These are phyloP conservation scores for Lasioglossum villosulum DNA, from an alignment of 2,888 invertebrate species.

Conservation along the genomic window DNA sequence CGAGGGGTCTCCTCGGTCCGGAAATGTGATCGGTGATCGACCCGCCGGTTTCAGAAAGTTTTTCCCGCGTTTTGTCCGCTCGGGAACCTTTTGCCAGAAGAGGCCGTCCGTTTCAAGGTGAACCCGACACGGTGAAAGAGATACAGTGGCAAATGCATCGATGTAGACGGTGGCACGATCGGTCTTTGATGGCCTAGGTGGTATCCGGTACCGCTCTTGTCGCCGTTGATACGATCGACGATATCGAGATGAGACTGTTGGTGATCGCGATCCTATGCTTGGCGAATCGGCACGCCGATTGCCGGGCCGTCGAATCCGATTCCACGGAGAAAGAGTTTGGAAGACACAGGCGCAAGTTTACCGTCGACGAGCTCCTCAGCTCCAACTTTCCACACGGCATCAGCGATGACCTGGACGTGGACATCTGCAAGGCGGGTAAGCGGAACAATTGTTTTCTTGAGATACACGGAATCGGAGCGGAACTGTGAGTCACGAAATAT, in stretches of 20 bases:
- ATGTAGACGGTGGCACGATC: conserved; percentile 60
- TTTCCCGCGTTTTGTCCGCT: conserved; percentile 34
- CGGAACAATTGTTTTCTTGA: neutral
- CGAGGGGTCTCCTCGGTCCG: neutral
- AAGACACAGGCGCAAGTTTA: conserved; percentile 84
- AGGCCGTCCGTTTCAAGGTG: conserved; percentile 8
- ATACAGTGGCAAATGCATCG: conserved; percentile 59
- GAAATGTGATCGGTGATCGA: conserved; percentile 58
- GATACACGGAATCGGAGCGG: neutral
- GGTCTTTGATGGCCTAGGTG: conserved; percentile 62
- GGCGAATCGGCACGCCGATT: conserved; percentile 60
- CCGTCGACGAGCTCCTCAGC: conserved; percentile 89
- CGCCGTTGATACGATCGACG: conserved; percentile 34
- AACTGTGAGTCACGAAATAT: neutral
- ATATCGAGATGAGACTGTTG: conserved; percentile 72
- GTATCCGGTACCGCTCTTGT: conserved; percentile 22
- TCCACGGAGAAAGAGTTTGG: conserved; percentile 23
- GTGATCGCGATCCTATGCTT: conserved; percentile 67
- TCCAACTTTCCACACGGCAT: conserved; percentile 88
- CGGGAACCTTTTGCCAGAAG: neutral
- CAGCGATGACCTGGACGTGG: conserved; percentile 91
- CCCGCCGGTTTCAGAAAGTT: neutral
- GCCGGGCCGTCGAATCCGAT: conserved; percentile 53
- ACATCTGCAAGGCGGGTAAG: conserved; percentile 94
- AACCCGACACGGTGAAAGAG: conserved; percentile 7